Evolutionary conservation across 2,113 vertebrate species (phyloP), one percentile per base, ranked within the genome.

Genomic region (Sprattus sprattus): DNA sequence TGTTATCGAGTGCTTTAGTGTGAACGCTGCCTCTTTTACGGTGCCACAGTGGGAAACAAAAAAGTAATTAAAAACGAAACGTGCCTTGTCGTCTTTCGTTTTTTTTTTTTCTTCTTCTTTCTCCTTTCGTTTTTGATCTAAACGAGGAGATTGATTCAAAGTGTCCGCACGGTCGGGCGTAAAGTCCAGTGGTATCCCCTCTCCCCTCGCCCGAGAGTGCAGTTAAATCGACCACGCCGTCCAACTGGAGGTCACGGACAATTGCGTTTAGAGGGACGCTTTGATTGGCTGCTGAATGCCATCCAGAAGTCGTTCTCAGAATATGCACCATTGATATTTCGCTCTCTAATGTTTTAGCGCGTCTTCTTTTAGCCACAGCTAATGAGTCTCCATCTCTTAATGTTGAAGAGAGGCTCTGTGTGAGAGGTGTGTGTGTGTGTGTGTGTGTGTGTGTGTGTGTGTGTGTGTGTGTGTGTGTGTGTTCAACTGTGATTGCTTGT

Each of bases 261-360:
- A 67, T 88, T 75, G 49, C 83, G 49, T 80, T 28, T 25, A 6
- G 13, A n/a, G 20, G 7, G 71, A 39, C 32, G 71, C 45, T 85
- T 86, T 88, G 81, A 91, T 89, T 91, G 86, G 54, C 82, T 46
- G 82, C 45, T 87, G 85, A 89, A 86, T 81, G 16, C 28, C 47
- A 20, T 91, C 89, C 87, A 89, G 50, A 28, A 85, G 57, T 46
- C 67, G 18, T 52, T 45, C 45, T 85, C 78, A 1, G 5, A 52
- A 13, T 60, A 25, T 39, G 39, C 20, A 47, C 18, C 67, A 28
- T 44, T 11, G 20, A 75, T 50, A 6, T 49, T 82, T 11, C 46
- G 15, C 45, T 83, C 64, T 45, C 45, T 84, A 80, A 78, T 32
- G 81, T 45, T 50, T 87, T 54, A 83, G 64, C 50, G 46, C 44